phyloP scores from a whole-genome alignment of 2,888 invertebrate genomes.

The Sialis fuliginosa region DNA sequence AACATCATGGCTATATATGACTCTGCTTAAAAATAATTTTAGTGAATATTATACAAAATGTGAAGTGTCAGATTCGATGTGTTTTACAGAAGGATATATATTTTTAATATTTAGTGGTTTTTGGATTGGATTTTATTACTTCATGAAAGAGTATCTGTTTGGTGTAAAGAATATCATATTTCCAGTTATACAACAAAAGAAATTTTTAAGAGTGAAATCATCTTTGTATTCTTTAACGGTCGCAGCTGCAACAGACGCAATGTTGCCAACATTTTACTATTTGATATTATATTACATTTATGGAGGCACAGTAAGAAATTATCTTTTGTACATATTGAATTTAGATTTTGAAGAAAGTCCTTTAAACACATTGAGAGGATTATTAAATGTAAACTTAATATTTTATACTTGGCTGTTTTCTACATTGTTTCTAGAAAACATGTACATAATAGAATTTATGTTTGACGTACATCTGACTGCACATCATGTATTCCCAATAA shows the following conservation, averaged over 20 bases:
- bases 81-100: slow-evolving; percentile 46
- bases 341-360: slow-evolving; percentile 33
- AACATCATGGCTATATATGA: slow-evolving; percentile 50
- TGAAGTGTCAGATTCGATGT: slow-evolving; percentile 29
- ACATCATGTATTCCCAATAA: slow-evolving; percentile 45
- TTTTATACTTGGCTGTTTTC: slow-evolving; percentile 52
- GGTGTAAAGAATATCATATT: slow-evolving; percentile 39
- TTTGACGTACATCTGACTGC: slow-evolving; percentile 56
- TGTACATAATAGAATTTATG: slow-evolving; percentile 49
- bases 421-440: slow-evolving; percentile 47
- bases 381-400: slow-evolving; percentile 31
- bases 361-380: slow-evolving; percentile 28
- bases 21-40: slow-evolving; percentile 40
- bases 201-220: slow-evolving; percentile 45
- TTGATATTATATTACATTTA: slow-evolving; percentile 40
- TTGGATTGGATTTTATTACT: slow-evolving; percentile 46
- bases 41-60: slow-evolving; percentile 32
- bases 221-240: slow-evolving; percentile 36
- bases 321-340: slow-evolving; percentile 33
- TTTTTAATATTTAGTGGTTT: slow-evolving; percentile 49
- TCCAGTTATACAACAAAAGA: slow-evolving; percentile 51
- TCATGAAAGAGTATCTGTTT: slow-evolving; percentile 35
- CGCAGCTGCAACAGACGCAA: slow-evolving; percentile 35
- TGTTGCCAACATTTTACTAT: slow-evolving; percentile 44
- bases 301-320: slow-evolving; percentile 34